phyloP scores from a whole-genome alignment of 2,113 vertebrate genomes.

The Apistogramma diplotaenia region DNA sequence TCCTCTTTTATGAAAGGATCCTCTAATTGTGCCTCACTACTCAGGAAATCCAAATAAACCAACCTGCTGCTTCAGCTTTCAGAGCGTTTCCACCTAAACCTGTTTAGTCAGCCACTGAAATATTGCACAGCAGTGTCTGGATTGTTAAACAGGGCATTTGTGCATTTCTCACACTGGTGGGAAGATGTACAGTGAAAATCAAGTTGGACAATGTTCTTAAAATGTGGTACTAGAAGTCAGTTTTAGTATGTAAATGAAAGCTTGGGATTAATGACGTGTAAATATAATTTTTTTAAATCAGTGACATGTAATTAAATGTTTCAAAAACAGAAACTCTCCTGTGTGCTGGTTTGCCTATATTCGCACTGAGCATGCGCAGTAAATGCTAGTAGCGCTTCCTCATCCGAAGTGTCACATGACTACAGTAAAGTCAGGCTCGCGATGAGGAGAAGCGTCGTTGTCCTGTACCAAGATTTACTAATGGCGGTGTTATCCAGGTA shows the following conservation, averaged over 20 bases:
- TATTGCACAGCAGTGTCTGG: background rate
- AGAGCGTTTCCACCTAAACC: background rate
- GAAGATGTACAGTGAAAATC: background rate
- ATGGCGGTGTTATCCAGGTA: constrained; percentile 25
- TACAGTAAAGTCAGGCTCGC: background rate
- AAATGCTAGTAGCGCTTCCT: constrained; percentile 3
- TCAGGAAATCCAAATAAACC: constrained; percentile 32
- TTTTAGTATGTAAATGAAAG: background rate
- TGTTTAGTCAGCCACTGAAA: background rate
- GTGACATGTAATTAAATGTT: constrained; percentile 34
- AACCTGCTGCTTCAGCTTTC: constrained; percentile 20
- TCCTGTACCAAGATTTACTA: background rate
- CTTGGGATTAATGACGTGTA: background rate
- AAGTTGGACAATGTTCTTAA: background rate
- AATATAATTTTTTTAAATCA: constrained; percentile 33
- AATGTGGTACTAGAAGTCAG: background rate
- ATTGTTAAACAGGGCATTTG: background rate
- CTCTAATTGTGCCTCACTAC: constrained; percentile 38
- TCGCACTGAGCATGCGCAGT: constrained; percentile 58
- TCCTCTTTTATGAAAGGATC: constrained; percentile 94
- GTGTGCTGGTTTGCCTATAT: background rate
- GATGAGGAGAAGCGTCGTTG: constrained; percentile 1
- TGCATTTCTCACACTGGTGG: background rate
- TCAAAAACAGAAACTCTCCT: background rate
- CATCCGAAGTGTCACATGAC: constrained; percentile 54